Percentiles rank a stretch among this genome's conserved stretches.
These are phyloP conservation scores for Clanis bilineata DNA, from an alignment of 2,888 invertebrate species.

Conservation along the genomic window DNA sequence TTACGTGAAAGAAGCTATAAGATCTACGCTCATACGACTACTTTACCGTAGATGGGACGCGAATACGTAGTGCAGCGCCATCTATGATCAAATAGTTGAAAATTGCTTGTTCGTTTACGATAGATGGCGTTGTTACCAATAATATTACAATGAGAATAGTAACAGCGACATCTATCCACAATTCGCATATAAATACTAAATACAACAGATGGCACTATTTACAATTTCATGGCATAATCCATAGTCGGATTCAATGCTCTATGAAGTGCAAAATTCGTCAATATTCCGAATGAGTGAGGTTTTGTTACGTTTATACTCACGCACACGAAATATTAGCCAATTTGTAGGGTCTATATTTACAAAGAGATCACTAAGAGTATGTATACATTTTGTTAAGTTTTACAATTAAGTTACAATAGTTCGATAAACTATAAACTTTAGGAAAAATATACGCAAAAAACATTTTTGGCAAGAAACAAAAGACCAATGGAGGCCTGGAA, in stretches of 20 bases:
- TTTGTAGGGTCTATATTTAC: slow-evolving; percentile 38
- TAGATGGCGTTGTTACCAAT: slow-evolving; percentile 17
- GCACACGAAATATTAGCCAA: slow-evolving; percentile 29
- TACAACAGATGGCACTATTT: slow-evolving; percentile 30
- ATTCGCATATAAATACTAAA: slow-evolving; percentile 27
- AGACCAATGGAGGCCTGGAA: neutral
- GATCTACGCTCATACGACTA: slow-evolving; percentile 7
- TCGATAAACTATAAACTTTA: slow-evolving; percentile 5
- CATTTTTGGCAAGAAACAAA: slow-evolving; percentile 13
- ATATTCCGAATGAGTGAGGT: slow-evolving; percentile 1
- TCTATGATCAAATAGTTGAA: slow-evolving; percentile 27
- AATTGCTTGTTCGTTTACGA: neutral
- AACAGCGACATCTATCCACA: slow-evolving; percentile 21
- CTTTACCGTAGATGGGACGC: neutral
- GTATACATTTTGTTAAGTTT: slow-evolving; percentile 12
- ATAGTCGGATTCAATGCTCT: slow-evolving; percentile 8
- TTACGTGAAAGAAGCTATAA: slow-evolving; percentile 9
- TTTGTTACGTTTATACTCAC: neutral
- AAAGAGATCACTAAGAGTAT: slow-evolving; percentile 30
- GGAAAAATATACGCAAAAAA: slow-evolving; percentile 7
- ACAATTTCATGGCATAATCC: slow-evolving; percentile 22
- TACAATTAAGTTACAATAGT: slow-evolving; percentile 10
- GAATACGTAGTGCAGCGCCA: slow-evolving; percentile 28
- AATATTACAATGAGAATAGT: neutral
- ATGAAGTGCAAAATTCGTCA: slow-evolving; percentile 5